phyloP scores from a whole-genome alignment of 2,113 vertebrate genomes.

The Neotoma lepida region DNA sequence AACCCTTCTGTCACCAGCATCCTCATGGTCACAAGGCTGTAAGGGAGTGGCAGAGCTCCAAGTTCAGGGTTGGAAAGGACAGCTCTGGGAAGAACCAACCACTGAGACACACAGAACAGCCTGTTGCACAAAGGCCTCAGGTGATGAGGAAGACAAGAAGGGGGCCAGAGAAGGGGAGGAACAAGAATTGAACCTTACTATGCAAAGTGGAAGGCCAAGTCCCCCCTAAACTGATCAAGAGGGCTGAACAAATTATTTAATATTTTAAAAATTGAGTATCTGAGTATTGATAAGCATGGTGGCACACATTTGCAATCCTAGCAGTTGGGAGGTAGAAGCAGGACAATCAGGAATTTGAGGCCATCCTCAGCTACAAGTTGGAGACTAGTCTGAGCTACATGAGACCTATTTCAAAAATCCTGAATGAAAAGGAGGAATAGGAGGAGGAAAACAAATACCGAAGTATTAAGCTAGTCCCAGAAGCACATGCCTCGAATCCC shows the following conservation, averaged over 20 bases:
- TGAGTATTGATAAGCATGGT: neutral
- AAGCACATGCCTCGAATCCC: neutral
- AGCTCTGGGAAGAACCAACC: neutral
- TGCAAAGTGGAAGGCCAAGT: neutral
- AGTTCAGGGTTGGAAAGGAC: neutral
- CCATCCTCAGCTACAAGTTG: neutral
- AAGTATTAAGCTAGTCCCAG: neutral
- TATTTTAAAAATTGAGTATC: neutral
- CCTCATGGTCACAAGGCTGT: neutral
- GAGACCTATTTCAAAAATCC: neutral
- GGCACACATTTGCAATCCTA: neutral
- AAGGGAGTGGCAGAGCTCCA: neutral
- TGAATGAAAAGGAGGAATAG: neutral
- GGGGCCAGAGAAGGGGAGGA: neutral
- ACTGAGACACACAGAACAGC: neutral
- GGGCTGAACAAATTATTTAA: neutral
- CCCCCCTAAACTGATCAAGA: neutral
- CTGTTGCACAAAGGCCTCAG: neutral
- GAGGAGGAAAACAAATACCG: neutral
- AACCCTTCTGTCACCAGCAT: neutral
- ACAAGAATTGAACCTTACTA: neutral
- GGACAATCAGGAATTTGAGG: neutral
- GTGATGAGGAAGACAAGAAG: no score
- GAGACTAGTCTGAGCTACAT: neutral
- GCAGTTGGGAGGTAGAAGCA: neutral